Conservation (phyloP, 2,113 vertebrate species). For the Hippocampus mohnikei region DNA sequence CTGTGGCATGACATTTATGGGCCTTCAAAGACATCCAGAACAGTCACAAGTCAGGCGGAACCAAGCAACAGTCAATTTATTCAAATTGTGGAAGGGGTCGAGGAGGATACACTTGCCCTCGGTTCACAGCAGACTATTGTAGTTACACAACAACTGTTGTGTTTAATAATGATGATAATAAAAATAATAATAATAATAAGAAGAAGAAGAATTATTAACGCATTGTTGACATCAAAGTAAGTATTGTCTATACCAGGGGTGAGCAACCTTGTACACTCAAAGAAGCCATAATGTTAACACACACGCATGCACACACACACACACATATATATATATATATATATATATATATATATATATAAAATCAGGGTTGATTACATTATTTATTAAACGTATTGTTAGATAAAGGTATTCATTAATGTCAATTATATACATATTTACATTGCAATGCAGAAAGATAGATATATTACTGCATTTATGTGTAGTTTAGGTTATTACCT, state of each 20-base stretch:
- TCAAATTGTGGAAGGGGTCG: conserved; percentile 5
- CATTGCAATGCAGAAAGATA: no score
- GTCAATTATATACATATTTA: no score
- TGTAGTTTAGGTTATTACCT: no score
- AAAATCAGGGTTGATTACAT: no score
- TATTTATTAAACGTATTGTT: no score
- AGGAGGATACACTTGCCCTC: background rate
- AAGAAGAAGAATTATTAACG: background rate
- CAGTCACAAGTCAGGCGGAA: conserved; percentile 62
- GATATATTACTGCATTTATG: no score
- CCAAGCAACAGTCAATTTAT: conserved; percentile 17
- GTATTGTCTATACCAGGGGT: background rate
- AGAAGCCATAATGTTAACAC: no score
- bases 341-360: no score
- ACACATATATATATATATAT: no score
- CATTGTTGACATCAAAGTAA: background rate
- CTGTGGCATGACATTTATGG: conserved; percentile 54
- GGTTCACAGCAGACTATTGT: background rate
- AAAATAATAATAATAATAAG: background rate
- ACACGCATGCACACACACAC: no score
- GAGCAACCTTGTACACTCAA: no score
- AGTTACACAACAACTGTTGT: background rate
- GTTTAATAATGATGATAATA: background rate
- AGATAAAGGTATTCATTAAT: no score
- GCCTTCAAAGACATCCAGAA: conserved; percentile 75